Percentiles rank a stretch among this genome's conserved stretches.
Evolutionary conservation across 2,888 invertebrate genomes (phyloP).

Genomic region (Philonicus albiceps): DNA sequence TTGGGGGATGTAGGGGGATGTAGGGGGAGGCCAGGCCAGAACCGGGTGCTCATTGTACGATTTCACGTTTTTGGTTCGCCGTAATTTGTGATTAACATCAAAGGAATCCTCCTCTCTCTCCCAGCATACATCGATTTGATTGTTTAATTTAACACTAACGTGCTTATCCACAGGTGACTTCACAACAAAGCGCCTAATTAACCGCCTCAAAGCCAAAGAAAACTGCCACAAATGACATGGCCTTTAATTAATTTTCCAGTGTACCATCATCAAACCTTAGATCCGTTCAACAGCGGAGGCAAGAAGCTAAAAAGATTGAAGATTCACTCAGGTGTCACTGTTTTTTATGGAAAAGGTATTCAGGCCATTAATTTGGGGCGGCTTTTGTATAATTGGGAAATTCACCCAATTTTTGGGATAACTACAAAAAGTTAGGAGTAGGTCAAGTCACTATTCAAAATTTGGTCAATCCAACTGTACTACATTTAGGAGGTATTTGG

Average conservation of each 20-base stretch:
- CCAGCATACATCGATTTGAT: constrained; percentile 11
- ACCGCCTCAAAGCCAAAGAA: constrained; percentile 19
- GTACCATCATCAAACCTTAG: not conserved
- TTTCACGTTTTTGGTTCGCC: constrained; percentile 43
- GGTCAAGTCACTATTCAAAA: not conserved
- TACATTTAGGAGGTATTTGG: too few relatives aligned
- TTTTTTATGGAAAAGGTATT: not conserved
- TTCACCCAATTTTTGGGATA: not conserved
- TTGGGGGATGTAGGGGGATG: not conserved
- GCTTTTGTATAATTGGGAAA: not conserved
- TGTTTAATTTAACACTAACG: constrained; percentile 42
- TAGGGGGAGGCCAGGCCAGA: too few relatives aligned
- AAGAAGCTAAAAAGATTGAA: not conserved
- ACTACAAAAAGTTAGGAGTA: not conserved
- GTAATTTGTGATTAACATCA: constrained; percentile 48
- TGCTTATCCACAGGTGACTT: constrained; percentile 47
- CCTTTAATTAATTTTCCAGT: constrained; percentile 18
- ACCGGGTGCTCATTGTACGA: not conserved
- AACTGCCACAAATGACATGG: constrained; percentile 38
- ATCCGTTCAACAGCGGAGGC: not conserved
- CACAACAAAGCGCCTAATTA: constrained; percentile 42
- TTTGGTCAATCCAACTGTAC: not conserved
- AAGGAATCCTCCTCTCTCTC: constrained; percentile 40
- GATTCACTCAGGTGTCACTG: not conserved
- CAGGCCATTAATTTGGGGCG: not conserved